Base-by-base conservation (phyloP, 1,140 invertebrate genomes). In the Heliconius hewitsoni region DNA sequence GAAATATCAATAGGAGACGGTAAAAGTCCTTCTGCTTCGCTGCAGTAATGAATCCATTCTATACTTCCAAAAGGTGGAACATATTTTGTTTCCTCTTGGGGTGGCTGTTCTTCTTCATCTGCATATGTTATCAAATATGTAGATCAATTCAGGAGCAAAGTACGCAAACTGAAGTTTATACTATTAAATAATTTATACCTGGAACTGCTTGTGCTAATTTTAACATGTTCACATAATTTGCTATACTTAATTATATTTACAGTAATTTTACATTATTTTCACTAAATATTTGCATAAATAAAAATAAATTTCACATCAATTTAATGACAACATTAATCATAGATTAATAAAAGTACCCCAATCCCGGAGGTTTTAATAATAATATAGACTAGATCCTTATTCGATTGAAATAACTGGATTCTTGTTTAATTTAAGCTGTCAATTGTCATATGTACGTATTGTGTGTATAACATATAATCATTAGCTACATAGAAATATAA, bases 1-100 rank as follows among this genome's bases (percentile, higher is more conserved):
- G 95, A 95, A 3, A 96, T 94, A 81, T 96, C 88, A 52, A 96
- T 95, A 1, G 96, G 96, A 3, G 95, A 94, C 76, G 95, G 93
- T 0, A 94, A 82, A 34, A 83, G 77, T 3, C 92, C 90, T 78
- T 94, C 90, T 1, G 76, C 66, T 76, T 90, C 84, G 75, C 89
- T 88, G 80, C 76, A 92, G 71, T 84, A 84, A 46, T 94, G 86
- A 9, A 90, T 88, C 79, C 90, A 89, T 71, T 86, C 85, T 5
- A 89, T 52, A 16, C 88, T 94, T 8, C 84, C 93, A 23, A 80
- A 94, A 2, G 91, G 87, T 57, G 92, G 93, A 19, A 85, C 80
- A 39, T 84, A 83, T 23, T 87, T 84, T 2, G 73, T 79, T 73
- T 92, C 84, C 1, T 83, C 84, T 1, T 83, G 83, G 2, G 79